These are phyloP conservation scores for Leptinotarsa haldemani DNA, from an alignment of 2,888 invertebrate genomes.

Conservation along the genomic window DNA sequence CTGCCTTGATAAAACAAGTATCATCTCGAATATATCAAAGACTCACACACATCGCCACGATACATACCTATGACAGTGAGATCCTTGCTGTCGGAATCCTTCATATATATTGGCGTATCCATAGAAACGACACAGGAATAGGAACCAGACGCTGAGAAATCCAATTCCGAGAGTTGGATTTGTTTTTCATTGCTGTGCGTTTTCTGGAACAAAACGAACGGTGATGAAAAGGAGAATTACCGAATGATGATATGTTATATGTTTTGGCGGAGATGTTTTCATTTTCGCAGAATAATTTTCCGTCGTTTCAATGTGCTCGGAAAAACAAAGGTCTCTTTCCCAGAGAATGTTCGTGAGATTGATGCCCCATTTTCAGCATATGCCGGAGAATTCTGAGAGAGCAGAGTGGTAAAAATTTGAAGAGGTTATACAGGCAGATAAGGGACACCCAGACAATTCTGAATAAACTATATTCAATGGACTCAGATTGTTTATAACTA, in stretches of 20 bases:
- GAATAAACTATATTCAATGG: too few species aligned
- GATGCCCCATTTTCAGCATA: neutral
- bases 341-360: neutral
- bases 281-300: neutral
- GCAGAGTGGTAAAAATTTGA: too few species aligned
- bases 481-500: too few species aligned
- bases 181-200: conserved; percentile 76
- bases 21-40: neutral
- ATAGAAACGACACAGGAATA: conserved; percentile 87
- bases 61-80: conserved; percentile 81
- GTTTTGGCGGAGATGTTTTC: neutral
- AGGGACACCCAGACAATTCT: too few species aligned
- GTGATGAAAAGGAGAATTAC: conserved; percentile 5
- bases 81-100: conserved; percentile 81
- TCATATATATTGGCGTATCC: conserved; percentile 86
- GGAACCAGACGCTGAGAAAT: conserved; percentile 81
- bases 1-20: neutral
- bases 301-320: neutral
- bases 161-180: conserved; percentile 78
- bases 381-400: too few species aligned
- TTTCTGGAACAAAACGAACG: conserved; percentile 68
- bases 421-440: too few species aligned
- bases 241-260: conserved; percentile 15
- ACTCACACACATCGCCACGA: neutral
- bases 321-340: neutral